Evolutionary conservation across 2,888 invertebrate species (phyloP).

Genomic region (Cheilosia urbana): DNA sequence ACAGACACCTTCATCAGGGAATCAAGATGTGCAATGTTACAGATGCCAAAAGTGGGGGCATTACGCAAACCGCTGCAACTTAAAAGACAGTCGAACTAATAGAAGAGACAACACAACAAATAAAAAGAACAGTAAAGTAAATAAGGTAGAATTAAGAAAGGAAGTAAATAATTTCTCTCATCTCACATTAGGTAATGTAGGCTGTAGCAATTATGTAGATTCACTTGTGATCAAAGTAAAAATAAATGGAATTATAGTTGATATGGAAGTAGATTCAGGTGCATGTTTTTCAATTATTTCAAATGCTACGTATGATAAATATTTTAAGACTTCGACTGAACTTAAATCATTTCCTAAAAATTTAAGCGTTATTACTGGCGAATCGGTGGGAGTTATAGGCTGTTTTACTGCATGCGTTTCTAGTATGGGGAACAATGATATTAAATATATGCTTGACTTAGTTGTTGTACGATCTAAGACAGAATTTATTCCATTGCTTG

Average conservation of each 20-base stretch:
- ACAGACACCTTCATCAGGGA: neutral
- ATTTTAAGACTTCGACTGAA: conserved; percentile 11
- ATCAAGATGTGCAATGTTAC: conserved; percentile 9
- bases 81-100: conserved; percentile 5
- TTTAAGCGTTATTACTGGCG: conserved; percentile 21
- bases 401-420: conserved; percentile 32
- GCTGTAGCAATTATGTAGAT: neutral
- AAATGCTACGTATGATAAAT: conserved; percentile 14
- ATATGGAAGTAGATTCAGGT: conserved; percentile 46
- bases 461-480: conserved; percentile 34
- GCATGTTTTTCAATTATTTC: conserved; percentile 34
- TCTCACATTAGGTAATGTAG: conserved; percentile 31
- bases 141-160: conserved; percentile 23
- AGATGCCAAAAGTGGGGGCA: conserved; percentile 19
- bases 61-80: conserved; percentile 26
- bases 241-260: conserved; percentile 13
- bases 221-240: conserved; percentile 17
- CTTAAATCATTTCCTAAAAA: conserved; percentile 7
- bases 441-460: conserved; percentile 50
- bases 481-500: conserved; percentile 76
- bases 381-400: conserved; percentile 30
- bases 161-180: conserved; percentile 30
- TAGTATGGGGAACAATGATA: neutral
- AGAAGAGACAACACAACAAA: neutral
- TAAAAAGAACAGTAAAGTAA: conserved; percentile 28